Base-by-base conservation (phyloP, 2,113 vertebrate genomes). In the Varanus komodoensis region DNA sequence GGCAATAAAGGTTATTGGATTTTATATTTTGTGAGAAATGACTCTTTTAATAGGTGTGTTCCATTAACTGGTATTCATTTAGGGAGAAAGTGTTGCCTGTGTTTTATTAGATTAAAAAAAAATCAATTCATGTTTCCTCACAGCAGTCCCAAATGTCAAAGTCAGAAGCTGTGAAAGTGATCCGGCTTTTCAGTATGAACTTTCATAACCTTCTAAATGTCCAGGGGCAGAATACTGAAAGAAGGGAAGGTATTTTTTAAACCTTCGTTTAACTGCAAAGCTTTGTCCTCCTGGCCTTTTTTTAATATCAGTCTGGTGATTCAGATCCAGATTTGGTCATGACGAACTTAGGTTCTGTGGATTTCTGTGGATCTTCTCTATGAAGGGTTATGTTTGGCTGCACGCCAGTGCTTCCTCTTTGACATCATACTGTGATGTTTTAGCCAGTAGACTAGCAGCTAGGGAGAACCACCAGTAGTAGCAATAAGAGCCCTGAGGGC, bases 1-100 rank as follows among this genome's bases (percentile, higher is more conserved):
- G 67, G 87, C 90, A 95, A 96, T 96, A 97, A 95, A 90, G 83
- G n/a, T 95, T 94, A 95, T 0, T 95, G 89, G 94, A 96, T 95
- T 96, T 95, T 90, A 88, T 93, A 87, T 87, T 94, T 95, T 90
- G 88, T 92, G 85, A 91, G 89, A 94, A 97, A 97, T 95, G 52
- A 1, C 74, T 79, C 84, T 95, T 95, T 95, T 94, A 96, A 95
- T 92, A 93, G 88, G 90, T 88, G 91, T 93, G 84, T 89, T 92
- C 85, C 78, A 86, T 95, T 94, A 95, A 97, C 94, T 89, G 92
- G 71, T 90, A 82, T 92, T 95, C 93, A 95, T 94, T 96, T 96
- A 93, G 73, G 50, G 61, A 44, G 71, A 94, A 96, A 95, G 91
- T 86, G 73, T 75, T 89, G 54, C 78, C 77, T 81, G 44, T n/a